phyloP scores from a whole-genome alignment of 92 coral and sea anemone species.

The Meandrina meandrites region DNA sequence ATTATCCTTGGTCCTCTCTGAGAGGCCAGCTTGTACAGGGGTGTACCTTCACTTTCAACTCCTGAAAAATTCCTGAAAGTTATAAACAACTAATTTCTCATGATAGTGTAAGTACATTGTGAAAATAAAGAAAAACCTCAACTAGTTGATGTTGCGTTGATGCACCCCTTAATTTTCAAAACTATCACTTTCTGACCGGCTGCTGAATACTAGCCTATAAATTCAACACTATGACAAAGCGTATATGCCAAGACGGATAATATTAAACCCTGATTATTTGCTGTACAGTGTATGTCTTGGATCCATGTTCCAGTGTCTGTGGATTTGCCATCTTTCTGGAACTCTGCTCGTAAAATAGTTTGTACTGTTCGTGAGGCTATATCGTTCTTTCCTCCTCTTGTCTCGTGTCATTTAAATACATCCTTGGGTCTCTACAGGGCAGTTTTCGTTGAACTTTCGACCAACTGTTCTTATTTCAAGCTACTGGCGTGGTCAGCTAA shows the following conservation, averaged over 20 bases:
- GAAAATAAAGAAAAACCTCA: too few relatives aligned
- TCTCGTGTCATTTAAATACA: conserved; percentile 21
- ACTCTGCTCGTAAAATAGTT: background rate
- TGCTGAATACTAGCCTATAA: background rate
- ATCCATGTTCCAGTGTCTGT: background rate
- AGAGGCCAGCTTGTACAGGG: too few relatives aligned
- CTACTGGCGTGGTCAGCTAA: background rate
- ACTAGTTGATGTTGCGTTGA: too few relatives aligned
- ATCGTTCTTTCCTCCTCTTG: background rate
- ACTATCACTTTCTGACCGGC: background rate
- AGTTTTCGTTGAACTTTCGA: background rate
- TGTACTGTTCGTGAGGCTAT: background rate
- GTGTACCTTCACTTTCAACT: too few relatives aligned
- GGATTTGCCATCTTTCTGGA: background rate
- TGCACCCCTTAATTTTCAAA: too few relatives aligned
- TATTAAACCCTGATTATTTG: background rate
- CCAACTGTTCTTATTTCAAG: background rate
- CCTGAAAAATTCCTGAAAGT: too few relatives aligned
- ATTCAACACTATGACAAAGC: background rate
- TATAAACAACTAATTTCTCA: too few relatives aligned
- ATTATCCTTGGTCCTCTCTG: too few relatives aligned
- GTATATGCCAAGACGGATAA: background rate
- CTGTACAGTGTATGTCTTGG: background rate
- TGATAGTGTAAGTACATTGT: too few relatives aligned
- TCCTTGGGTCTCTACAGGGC: conserved; percentile 1